These are phyloP conservation scores for Micrasema longulum DNA, from an alignment of 1,140 invertebrate genomes.

Conservation along the genomic window DNA sequence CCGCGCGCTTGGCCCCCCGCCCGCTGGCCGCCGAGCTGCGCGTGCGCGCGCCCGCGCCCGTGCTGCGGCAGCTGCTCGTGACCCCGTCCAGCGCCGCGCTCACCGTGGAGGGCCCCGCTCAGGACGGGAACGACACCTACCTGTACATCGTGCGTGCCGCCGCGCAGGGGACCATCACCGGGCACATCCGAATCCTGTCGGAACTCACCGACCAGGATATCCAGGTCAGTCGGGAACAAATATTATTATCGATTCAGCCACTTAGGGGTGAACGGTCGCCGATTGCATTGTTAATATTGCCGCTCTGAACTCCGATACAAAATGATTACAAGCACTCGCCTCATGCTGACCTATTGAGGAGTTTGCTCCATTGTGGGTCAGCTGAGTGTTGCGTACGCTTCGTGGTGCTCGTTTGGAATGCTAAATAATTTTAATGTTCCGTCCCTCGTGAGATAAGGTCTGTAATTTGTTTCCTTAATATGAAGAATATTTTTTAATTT, in stretches of 20 bases:
- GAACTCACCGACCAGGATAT: constrained; percentile 45
- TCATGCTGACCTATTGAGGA: no score
- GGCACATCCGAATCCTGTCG: constrained; percentile 29
- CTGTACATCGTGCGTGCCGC: constrained; percentile 34
- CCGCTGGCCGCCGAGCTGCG: constrained; percentile 39
- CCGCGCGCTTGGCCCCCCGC: constrained; percentile 36
- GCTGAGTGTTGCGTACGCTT: no score
- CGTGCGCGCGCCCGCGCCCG: constrained; percentile 36
- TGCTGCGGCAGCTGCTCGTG: constrained; percentile 45
- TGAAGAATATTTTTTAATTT: no score
- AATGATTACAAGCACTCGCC: no score
- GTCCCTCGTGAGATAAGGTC: no score
- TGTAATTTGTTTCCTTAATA: no score
- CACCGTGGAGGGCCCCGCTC: constrained; percentile 33
- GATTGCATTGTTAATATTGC: no score
- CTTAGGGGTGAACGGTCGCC: no score
- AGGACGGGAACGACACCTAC: constrained; percentile 19
- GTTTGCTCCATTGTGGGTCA: no score
- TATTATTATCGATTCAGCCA: neutral
- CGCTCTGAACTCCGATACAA: no score
- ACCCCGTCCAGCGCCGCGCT: constrained; percentile 20
- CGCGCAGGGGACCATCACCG: constrained; percentile 2
- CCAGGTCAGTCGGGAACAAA: constrained; percentile 40
- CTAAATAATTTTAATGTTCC: no score
- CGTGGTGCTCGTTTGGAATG: no score